Conservation (phyloP, 1,140 invertebrate species). For the Orchesella cincta region DNA sequence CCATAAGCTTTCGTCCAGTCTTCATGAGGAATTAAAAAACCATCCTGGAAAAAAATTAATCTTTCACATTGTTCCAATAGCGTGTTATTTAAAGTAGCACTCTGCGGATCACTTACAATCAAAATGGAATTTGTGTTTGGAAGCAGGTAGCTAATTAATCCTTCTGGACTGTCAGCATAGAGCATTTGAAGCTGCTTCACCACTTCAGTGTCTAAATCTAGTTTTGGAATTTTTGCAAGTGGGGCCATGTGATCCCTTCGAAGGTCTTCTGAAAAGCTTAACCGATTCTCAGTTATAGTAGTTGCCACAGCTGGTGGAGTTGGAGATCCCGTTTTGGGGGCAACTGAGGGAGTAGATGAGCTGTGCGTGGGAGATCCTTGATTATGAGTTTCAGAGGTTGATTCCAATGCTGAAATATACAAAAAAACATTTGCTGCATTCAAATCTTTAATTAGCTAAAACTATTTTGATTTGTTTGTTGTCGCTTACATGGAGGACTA, state of each 20-base stretch:
- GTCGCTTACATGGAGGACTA: not conserved
- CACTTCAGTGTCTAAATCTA: conserved; percentile 15
- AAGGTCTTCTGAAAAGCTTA: conserved; percentile 6
- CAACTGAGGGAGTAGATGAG: too few relatives aligned
- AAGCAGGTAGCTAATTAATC: conserved; percentile 6
- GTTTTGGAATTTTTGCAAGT: conserved; percentile 4
- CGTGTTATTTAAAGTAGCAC: not conserved
- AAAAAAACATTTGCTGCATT: not conserved
- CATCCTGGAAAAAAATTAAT: conserved; percentile 1
- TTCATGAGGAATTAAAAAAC: conserved; percentile 19
- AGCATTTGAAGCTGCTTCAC: conserved; percentile 9
- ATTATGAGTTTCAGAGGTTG: not conserved
- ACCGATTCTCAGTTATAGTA: not conserved
- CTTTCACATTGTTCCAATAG: not conserved
- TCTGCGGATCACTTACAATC: not conserved
- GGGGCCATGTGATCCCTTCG: conserved; percentile 6
- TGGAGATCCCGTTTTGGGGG: not conserved
- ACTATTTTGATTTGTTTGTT: not conserved
- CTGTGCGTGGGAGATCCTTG: not conserved
- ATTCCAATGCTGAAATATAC: not conserved
- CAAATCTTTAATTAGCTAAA: not conserved
- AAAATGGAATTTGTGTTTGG: not conserved
- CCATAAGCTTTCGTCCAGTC: conserved; percentile 20
- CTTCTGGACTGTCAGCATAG: conserved; percentile 10
- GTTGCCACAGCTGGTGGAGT: not conserved